These are phyloP conservation scores for Hirundo rustica DNA, from an alignment of 2,797 vertebrate species.

Conservation along the genomic window DNA sequence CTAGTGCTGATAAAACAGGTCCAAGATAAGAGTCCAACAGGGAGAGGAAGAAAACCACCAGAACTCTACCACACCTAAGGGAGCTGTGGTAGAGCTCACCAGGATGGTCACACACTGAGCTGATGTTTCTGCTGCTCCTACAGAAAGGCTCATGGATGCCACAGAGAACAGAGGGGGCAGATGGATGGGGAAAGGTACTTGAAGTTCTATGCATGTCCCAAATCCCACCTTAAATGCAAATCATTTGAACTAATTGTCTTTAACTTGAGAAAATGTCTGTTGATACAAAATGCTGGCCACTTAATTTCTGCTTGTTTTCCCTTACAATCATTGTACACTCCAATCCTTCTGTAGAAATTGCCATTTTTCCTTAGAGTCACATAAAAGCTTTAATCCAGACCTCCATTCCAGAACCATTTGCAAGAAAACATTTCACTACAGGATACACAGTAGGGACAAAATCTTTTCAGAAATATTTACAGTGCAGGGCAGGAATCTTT, in stretches of 20 bases:
- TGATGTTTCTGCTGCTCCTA: background rate
- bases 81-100: background rate
- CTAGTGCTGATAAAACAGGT: background rate
- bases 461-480: background rate
- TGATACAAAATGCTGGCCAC: background rate
- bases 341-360: background rate
- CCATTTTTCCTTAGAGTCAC: background rate
- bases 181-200: background rate
- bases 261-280: background rate
- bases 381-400: background rate
- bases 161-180: background rate
- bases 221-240: background rate
- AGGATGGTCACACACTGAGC: accelerated
- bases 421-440: background rate
- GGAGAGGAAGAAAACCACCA: background rate
- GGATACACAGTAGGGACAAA: background rate
- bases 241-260: background rate
- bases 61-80: accelerated
- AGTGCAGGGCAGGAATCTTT: background rate
- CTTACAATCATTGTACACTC: background rate
- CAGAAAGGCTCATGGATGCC: background rate
- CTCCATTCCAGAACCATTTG: background rate
- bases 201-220: background rate
- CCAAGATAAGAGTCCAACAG: background rate
- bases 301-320: background rate